Evolutionary conservation across 1,140 invertebrate species (phyloP), one percentile per base, ranked within the genome.

Genomic region (Zaprionus inermis): DNA sequence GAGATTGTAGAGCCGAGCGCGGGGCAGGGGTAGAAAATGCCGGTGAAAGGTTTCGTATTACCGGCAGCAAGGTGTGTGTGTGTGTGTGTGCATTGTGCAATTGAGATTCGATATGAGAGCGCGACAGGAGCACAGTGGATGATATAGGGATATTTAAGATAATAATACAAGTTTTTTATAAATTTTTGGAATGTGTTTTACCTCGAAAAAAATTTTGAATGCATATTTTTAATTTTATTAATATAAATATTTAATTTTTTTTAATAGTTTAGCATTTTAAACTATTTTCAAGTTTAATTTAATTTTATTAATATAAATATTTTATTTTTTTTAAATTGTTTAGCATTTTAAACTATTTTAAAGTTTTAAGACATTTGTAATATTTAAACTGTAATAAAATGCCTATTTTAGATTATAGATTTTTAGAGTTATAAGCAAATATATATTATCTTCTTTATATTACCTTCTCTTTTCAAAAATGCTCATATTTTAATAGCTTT

Each of bases 1-100:
- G 12, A 30, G 24, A 4, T 14, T n/a, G n/a, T 11, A 64, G 61
- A 41, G 44, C 14, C n/a, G 12, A 18, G 46, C 11, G 18, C 7
- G 20, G 12, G 49, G 5, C 1, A 51, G 46, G 12, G 32, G 56
- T 72, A 64, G 66, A 58, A 64, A 67, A 76, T 51, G 51, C 81
- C 64, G 72, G 79, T 78, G 76, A 88, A 88, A 84, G 84, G 84
- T 89, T 84, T 89, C 84, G 54, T 58, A 88, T 89, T 89, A 78
- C 83, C 89, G 67, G 73, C 63, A 34, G 24, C 46, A 63, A 34
- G 44, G 30, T 32, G 30, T 20, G 18, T 44, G 41, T 44, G 41
- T 46, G 44, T 46, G 18, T 12, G 44, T 63, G 56, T 74, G 79
- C 76, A 78, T 84, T 89, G 80, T 83, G 80, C 84, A 89, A 89